These are phyloP conservation scores for Drosophila stalkeri DNA, from an alignment of 2,888 invertebrate species.

Conservation along the genomic window DNA sequence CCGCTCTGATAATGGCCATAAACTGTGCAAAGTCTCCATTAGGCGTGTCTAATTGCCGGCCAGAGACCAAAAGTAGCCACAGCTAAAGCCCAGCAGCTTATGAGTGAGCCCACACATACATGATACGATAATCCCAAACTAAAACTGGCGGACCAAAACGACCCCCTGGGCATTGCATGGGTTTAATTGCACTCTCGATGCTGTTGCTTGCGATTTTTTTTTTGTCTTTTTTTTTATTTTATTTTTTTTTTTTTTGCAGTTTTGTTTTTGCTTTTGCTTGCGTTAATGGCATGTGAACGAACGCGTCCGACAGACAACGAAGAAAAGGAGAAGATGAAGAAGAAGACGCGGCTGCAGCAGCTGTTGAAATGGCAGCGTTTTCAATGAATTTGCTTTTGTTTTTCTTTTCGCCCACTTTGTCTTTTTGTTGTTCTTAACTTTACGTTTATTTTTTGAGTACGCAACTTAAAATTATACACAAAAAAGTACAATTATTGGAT, in stretches of 20 bases:
- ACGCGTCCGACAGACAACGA: constrained; percentile 18
- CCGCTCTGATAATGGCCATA: constrained; percentile 30
- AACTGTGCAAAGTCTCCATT: constrained; percentile 15
- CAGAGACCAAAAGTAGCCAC: constrained; percentile 15
- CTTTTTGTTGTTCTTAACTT: not conserved
- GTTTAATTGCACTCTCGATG: constrained; percentile 65
- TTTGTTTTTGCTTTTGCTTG: constrained; percentile 25
- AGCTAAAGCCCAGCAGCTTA: not conserved
- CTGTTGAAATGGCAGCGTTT: constrained; percentile 21
- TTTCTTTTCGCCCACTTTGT: constrained; percentile 8
- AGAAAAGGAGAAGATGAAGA: constrained; percentile 10
- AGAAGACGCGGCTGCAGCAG: constrained; percentile 5
- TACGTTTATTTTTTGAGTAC: constrained; percentile 34
- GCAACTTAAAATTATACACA: constrained; percentile 32
- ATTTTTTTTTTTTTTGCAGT: constrained; percentile 31
- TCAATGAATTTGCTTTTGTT: constrained; percentile 29
- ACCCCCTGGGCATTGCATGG: constrained; percentile 59
- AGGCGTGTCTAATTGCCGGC: constrained; percentile 41
- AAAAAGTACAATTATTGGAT: constrained; percentile 10
- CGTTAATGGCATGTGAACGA: constrained; percentile 60
- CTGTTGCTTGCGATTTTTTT: constrained; percentile 19
- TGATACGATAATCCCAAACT: constrained; percentile 11
- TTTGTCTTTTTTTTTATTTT: constrained; percentile 1
- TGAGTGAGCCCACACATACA: constrained; percentile 10
- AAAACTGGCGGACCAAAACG: constrained; percentile 45